These are phyloP conservation scores for Aphodius sticticus DNA, from an alignment of 2,888 invertebrate genomes.

Conservation along the genomic window DNA sequence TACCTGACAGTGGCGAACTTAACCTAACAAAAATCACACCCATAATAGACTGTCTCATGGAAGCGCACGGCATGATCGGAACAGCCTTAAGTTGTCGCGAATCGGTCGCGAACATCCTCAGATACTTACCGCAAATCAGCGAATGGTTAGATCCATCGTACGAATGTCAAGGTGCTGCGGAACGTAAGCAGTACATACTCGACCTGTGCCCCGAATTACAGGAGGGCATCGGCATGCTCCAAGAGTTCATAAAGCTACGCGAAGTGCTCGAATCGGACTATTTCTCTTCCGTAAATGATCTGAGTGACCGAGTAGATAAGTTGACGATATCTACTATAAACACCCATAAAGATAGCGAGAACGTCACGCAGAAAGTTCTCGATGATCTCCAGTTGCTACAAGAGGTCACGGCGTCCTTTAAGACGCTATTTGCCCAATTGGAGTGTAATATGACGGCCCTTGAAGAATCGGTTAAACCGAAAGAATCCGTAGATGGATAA, in stretches of 20 bases:
- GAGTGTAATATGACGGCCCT: constrained; percentile 59
- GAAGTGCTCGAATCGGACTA: constrained; percentile 59
- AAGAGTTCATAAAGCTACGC: constrained; percentile 57
- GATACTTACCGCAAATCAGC: constrained; percentile 61
- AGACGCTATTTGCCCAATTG: constrained; percentile 60
- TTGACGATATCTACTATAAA: constrained; percentile 58
- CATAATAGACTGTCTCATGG: constrained; percentile 59
- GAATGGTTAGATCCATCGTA: constrained; percentile 60
- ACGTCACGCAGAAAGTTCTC: constrained; percentile 56
- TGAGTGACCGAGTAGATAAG: constrained; percentile 58
- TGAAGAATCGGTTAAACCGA: constrained; percentile 58
- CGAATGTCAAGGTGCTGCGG: constrained; percentile 58
- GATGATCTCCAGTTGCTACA: constrained; percentile 61
- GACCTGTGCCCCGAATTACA: constrained; percentile 60
- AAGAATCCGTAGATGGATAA: constrained; percentile 51
- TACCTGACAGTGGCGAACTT: constrained; percentile 50
- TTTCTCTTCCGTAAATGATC: constrained; percentile 58
- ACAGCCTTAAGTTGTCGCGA: constrained; percentile 64
- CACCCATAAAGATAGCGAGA: constrained; percentile 57
- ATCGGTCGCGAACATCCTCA: constrained; percentile 59
- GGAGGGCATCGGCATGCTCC: constrained; percentile 55
- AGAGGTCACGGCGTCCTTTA: constrained; percentile 60
- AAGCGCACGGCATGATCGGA: constrained; percentile 62
- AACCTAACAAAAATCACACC: constrained; percentile 49
- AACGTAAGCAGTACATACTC: constrained; percentile 59